These are phyloP conservation scores for Charadrius vociferus DNA, from an alignment of 2,113 vertebrate genomes.

Conservation along the genomic window DNA sequence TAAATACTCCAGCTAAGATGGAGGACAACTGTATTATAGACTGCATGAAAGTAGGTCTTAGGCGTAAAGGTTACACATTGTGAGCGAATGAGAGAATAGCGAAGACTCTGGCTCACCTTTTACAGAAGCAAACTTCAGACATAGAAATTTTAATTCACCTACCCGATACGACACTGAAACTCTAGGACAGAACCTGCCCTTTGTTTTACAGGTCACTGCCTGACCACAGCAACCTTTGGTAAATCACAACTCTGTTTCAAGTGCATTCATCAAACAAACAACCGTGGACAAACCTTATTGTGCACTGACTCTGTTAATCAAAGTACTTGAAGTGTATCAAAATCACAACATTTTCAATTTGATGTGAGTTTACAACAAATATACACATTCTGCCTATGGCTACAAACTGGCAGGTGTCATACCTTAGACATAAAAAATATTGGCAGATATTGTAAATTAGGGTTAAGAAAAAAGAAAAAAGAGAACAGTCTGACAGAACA, in stretches of 20 bases:
- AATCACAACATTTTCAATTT: neutral
- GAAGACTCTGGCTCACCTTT: neutral
- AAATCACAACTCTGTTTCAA: neutral
- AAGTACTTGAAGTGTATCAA: neutral
- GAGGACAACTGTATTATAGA: neutral
- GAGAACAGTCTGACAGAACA: neutral
- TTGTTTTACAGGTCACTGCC: neutral
- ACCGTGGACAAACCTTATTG: accelerated
- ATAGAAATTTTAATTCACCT: neutral
- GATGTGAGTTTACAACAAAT: neutral
- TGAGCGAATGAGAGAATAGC: neutral
- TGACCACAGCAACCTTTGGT: neutral
- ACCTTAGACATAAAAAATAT: neutral
- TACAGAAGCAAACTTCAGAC: neutral
- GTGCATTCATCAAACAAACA: neutral
- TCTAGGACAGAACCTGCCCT: neutral
- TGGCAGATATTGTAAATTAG: neutral
- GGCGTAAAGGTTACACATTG: neutral
- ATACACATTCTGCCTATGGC: neutral
- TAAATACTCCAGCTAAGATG: neutral
- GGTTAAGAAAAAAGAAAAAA: neutral
- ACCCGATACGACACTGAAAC: neutral
- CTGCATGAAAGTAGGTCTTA: neutral
- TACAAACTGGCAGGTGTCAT: neutral
- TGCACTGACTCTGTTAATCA: neutral